phyloP scores from a whole-genome alignment of 2,888 invertebrate species.

The Mythimna lalbum region DNA sequence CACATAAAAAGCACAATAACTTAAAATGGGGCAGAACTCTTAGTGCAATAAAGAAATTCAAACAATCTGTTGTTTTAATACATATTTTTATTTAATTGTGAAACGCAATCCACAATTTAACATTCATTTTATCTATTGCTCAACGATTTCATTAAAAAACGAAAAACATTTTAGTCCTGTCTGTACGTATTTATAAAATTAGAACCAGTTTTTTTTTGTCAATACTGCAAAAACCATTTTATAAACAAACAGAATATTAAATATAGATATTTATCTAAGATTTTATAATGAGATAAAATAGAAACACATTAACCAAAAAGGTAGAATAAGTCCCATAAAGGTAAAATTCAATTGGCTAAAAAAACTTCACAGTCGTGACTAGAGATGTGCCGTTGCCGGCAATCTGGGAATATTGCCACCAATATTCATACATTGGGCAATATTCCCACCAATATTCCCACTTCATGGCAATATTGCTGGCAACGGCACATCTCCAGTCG shows the following conservation, averaged over 20 bases:
- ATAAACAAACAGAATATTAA: not conserved
- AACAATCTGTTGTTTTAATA: constrained; percentile 71
- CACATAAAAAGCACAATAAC: constrained; percentile 44
- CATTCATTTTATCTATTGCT: constrained; percentile 72
- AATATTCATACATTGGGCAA: too few species aligned
- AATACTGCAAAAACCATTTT: constrained; percentile 6
- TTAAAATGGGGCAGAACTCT: constrained; percentile 67
- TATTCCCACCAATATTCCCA: too few species aligned
- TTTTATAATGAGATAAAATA: constrained; percentile 7
- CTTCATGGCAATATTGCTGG: too few species aligned
- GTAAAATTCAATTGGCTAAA: not conserved
- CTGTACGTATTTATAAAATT: constrained; percentile 25
- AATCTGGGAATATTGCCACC: too few species aligned
- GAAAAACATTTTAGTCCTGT: constrained; percentile 13
- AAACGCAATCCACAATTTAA: constrained; percentile 81
- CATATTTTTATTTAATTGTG: constrained; percentile 85
- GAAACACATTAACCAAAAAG: not conserved
- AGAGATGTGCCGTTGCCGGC: too few species aligned
- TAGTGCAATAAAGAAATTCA: constrained; percentile 66
- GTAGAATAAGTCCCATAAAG: constrained; percentile 3
- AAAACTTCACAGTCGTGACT: not conserved
- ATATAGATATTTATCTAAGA: not conserved
- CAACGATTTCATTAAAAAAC: constrained; percentile 61
- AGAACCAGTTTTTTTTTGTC: constrained; percentile 11
- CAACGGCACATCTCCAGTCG: too few species aligned